A percentile compares a stretch with the other conserved stretches of the same genome.
Conservation (phyloP, 2,888 invertebrate species). For the Ectropis crepuscularia region DNA sequence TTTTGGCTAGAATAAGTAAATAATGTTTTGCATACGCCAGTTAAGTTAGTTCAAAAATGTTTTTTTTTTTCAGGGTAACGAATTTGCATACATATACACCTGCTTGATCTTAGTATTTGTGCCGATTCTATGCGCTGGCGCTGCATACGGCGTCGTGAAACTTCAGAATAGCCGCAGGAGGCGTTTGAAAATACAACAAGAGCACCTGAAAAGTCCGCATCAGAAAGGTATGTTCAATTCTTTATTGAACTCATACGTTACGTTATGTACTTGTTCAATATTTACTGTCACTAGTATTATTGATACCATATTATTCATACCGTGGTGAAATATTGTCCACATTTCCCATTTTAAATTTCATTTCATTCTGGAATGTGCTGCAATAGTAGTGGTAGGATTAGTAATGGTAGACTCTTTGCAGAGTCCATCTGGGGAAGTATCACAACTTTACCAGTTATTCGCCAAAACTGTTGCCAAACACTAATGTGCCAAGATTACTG, state of each 20-base stretch:
- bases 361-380: too few relatives aligned
- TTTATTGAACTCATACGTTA: background rate
- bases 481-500: too few relatives aligned
- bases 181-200: conserved; percentile 92
- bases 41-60: background rate
- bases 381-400: too few relatives aligned
- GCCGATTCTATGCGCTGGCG: conserved; percentile 95
- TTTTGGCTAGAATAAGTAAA: background rate
- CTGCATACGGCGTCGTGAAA: conserved; percentile 96
- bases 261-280: too few relatives aligned
- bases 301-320: too few relatives aligned
- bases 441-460: too few relatives aligned
- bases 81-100: conserved; percentile 98
- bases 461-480: too few relatives aligned
- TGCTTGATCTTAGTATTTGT: conserved; percentile 96
- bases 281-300: too few relatives aligned
- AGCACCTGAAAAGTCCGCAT: conserved; percentile 84
- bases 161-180: conserved; percentile 94
- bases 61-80: conserved; percentile 90
- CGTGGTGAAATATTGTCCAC: too few relatives aligned
- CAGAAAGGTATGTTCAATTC: conserved; percentile 71
- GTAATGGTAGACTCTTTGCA: too few relatives aligned
- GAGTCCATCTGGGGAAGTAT: too few relatives aligned
- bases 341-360: too few relatives aligned
- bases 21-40: background rate